These are phyloP conservation scores for Euphonia xanthogaster DNA, from an alignment of 2,797 vertebrate genomes.

Conservation along the genomic window DNA sequence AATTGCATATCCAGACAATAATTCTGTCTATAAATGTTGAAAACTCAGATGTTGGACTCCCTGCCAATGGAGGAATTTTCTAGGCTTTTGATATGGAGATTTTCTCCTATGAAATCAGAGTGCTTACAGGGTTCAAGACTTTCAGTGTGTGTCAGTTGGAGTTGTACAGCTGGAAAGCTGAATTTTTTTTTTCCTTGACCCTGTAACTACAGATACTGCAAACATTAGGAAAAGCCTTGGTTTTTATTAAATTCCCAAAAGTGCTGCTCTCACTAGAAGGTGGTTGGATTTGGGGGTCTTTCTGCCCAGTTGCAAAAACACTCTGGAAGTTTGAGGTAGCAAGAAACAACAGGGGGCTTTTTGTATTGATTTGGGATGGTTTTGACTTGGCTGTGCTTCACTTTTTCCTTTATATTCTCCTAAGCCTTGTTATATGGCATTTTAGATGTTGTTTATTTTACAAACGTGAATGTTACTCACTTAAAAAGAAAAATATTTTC, in stretches of 20 bases:
- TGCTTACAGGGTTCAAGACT: not conserved
- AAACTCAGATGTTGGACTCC: not conserved
- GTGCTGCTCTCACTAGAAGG: not conserved
- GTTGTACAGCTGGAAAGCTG: not conserved
- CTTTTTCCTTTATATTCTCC: not conserved
- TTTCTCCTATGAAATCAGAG: not conserved
- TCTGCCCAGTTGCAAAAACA: not conserved
- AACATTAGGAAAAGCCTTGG: not conserved
- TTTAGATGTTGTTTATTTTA: not conserved
- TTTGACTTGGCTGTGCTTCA: not conserved
- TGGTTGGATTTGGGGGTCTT: not conserved
- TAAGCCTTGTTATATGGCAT: not conserved
- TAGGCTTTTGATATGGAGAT: not conserved
- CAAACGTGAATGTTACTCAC: not conserved
- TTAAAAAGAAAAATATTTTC: not conserved
- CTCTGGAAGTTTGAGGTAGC: not conserved
- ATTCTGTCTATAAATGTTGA: not conserved
- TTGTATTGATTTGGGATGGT: not conserved
- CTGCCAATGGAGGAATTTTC: not conserved
- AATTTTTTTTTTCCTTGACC: not conserved
- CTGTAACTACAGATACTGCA: not conserved
- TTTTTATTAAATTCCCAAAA: not conserved
- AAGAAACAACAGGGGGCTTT: not conserved
- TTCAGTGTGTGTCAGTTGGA: not conserved
- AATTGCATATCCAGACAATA: fast-evolving